Percentiles rank a stretch among this genome's conserved stretches.
These are phyloP conservation scores for Cantharis rufa DNA, from an alignment of 2,888 invertebrate species.

Conservation along the genomic window DNA sequence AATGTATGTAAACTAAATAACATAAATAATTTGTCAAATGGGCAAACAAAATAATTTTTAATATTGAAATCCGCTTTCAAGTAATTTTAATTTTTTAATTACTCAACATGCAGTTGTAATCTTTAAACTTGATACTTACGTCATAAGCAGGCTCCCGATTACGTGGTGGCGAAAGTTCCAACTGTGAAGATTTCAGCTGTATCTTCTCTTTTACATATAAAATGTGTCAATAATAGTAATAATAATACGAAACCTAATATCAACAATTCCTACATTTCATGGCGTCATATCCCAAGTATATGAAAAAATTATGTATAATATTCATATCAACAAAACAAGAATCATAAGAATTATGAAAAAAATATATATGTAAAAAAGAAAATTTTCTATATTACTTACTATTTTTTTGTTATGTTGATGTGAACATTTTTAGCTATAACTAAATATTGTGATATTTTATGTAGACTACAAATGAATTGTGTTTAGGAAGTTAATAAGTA, in stretches of 20 bases:
- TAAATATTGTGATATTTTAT: conserved; percentile 56
- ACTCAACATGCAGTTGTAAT: neutral
- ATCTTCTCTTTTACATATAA: neutral
- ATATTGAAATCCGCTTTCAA: neutral
- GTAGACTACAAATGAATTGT: conserved; percentile 50
- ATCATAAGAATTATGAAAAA: neutral
- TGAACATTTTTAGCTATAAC: conserved; percentile 40
- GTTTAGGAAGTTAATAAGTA: conserved; percentile 44
- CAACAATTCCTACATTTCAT: neutral
- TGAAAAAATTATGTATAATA: neutral
- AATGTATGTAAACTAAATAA: neutral
- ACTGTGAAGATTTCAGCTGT: too few species aligned
- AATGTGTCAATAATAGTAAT: neutral
- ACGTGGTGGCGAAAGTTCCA: too few species aligned
- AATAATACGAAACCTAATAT: neutral
- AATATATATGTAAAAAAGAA: neutral
- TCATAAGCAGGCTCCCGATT: too few species aligned
- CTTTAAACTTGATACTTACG: too few species aligned
- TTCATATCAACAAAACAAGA: neutral
- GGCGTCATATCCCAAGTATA: neutral
- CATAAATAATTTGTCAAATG: neutral
- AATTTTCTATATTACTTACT: neutral
- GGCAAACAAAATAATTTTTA: neutral
- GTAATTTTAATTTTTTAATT: neutral
- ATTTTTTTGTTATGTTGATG: conserved; percentile 35